Conservation (phyloP, 2,888 invertebrate species). For the Philereme vetulata region DNA sequence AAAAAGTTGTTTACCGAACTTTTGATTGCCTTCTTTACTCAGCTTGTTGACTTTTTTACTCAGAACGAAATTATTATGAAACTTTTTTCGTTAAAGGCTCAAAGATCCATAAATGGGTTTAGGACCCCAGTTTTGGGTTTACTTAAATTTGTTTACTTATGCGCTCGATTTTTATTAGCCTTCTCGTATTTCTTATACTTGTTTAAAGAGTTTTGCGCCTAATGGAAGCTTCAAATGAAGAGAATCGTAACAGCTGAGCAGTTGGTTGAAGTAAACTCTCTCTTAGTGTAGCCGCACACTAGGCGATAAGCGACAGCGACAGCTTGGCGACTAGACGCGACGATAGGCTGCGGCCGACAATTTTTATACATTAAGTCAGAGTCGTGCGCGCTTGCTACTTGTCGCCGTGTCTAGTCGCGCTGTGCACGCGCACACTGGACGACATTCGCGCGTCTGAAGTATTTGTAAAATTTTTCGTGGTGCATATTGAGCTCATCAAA, state of each 20-base stretch:
- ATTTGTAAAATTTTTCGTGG: no score
- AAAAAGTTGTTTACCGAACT: slow-evolving; percentile 77
- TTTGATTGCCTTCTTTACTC: slow-evolving; percentile 78
- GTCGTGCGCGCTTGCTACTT: no score
- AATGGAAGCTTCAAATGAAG: slow-evolving; percentile 29
- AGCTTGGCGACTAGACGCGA: no score
- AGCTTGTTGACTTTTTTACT: slow-evolving; percentile 77
- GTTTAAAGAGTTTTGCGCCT: slow-evolving; percentile 32
- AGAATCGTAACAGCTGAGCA: slow-evolving; percentile 19
- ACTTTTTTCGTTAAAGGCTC: slow-evolving; percentile 77
- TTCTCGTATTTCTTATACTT: slow-evolving; percentile 40
- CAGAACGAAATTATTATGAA: slow-evolving; percentile 73
- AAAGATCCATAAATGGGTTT: slow-evolving; percentile 74
- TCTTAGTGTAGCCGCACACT: no score
- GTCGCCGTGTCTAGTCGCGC: no score
- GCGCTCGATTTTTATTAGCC: slow-evolving; percentile 52
- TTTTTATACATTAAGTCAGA: no score
- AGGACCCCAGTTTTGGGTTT: slow-evolving; percentile 54
- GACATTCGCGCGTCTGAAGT: no score
- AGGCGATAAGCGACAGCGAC: no score
- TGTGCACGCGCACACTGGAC: no score
- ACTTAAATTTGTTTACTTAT: slow-evolving; percentile 60
- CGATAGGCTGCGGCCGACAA: no score
- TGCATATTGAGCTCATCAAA: no score
- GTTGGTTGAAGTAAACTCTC: slow-evolving; percentile 6